Evolutionary conservation across 2,113 vertebrate species (phyloP).

Genomic region (Passerina amoena): DNA sequence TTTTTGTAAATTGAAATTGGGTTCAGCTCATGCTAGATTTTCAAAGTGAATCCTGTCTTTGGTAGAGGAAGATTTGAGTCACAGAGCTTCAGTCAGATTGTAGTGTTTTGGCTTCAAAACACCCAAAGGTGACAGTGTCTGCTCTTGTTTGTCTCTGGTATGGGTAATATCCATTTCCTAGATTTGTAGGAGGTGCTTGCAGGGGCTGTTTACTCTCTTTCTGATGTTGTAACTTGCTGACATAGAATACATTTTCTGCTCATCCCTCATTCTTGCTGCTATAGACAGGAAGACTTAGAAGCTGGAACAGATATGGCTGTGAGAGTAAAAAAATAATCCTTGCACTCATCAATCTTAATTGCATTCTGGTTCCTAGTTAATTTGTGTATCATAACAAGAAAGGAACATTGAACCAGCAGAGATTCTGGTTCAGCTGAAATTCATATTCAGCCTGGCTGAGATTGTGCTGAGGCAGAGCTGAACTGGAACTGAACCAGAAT

Average conservation of each 20-base stretch:
- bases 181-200: not conserved
- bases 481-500: constrained; percentile 2
- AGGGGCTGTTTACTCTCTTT: not conserved
- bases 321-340: not conserved
- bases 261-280: not conserved
- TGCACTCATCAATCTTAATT: not conserved
- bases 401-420: not conserved
- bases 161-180: not conserved
- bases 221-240: not conserved
- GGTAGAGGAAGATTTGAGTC: not conserved
- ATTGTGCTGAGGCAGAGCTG: not conserved
- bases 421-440: not conserved
- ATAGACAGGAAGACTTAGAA: not conserved
- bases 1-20: not conserved
- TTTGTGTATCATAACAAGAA: not conserved
- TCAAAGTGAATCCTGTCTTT: not conserved
- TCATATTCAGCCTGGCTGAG: not conserved
- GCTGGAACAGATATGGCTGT: not conserved
- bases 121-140: not conserved
- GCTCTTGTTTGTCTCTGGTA: not conserved
- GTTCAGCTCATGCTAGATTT: not conserved
- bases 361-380: not conserved
- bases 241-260: not conserved
- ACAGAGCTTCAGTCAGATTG: not conserved
- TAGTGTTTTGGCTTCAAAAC: not conserved